Evolutionary conservation across 2,113 vertebrate genomes (phyloP), one percentile per base, ranked within the genome.

Genomic region (Lepus timidus): DNA sequence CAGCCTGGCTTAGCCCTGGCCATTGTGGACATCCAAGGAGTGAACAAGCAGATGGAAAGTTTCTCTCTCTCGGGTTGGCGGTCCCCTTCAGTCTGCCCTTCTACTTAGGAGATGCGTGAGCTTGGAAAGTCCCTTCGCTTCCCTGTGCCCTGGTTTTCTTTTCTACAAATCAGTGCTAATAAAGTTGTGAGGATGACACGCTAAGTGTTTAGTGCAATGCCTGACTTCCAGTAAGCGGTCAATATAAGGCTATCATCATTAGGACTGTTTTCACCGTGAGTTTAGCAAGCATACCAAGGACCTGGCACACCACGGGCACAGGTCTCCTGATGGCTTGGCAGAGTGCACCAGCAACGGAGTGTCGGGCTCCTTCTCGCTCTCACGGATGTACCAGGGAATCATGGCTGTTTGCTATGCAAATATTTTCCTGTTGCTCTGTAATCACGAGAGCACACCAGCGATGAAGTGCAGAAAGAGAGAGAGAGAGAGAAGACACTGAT

Each of bases 251-350:
- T 49, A 55, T 62, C 76, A 1, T 27, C 64, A 44, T 4, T 22
- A 39, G n/a, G n/a, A 3, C 17, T 36, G 22, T 44, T 82, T 73
- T 73, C 76, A 19, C 39, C 73, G 12, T 74, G 29, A 39, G 76
- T 68, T 68, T n/a, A 51, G 44, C 76, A 51, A 61, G n/a, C 51
- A 25, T 5, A 5, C 16, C 9, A 67, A 86, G 11, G 88, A 67
- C 62, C 27, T 23, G 16, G 33, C 9, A 0, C 4, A 19, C 12
- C 16, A 9, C 1, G 29, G 76, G 31, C 73, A 19, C 44, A 13
- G 1, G 5, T 4, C 6, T 11, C 0, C 20, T 4, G 68, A 39
- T 1, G 9, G 19, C 73, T 25, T 36, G 0, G 67, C 6, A 1
- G 20, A 0, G 11, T 44, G 44, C 44, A 44, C 7, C 13, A 44